Percentiles rank a stretch among this genome's conserved stretches.
Conservation (phyloP, 2,113 vertebrate species). For the Dasyprocta punctata region DNA sequence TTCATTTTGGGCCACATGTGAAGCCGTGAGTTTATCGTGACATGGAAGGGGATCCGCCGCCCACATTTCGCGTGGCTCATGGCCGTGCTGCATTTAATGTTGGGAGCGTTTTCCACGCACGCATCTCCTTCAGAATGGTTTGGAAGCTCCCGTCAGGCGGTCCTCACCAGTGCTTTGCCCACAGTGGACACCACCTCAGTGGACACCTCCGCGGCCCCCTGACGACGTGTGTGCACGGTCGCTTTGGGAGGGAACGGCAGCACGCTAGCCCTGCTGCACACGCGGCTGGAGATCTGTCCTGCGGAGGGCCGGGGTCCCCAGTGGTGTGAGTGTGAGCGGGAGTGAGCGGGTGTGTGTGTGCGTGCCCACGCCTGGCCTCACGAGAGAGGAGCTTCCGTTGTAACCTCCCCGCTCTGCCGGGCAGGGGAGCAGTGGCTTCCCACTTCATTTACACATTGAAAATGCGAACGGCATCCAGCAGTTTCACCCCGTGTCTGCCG, state of each 20-base stretch:
- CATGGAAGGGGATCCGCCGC: neutral
- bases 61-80: neutral
- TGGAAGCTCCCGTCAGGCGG: rapidly evolving
- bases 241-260: neutral
- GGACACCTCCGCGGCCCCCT: neutral
- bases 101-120: neutral
- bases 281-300: neutral
- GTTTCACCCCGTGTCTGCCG: neutral
- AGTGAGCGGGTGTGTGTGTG: too few species aligned
- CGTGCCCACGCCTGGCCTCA: neutral
- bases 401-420: neutral
- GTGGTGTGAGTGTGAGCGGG: neutral
- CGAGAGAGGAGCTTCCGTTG: too few species aligned
- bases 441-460: neutral
- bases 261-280: rapidly evolving
- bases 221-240: neutral
- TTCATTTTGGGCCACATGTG: neutral
- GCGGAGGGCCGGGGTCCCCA: neutral
- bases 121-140: neutral
- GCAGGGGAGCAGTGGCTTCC: neutral
- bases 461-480: neutral
- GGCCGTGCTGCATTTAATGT: too few species aligned
- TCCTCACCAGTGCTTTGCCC: neutral
- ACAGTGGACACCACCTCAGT: neutral
- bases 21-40: neutral